These are phyloP conservation scores for Rhea pennata DNA, from an alignment of 2,113 vertebrate species.

Conservation along the genomic window DNA sequence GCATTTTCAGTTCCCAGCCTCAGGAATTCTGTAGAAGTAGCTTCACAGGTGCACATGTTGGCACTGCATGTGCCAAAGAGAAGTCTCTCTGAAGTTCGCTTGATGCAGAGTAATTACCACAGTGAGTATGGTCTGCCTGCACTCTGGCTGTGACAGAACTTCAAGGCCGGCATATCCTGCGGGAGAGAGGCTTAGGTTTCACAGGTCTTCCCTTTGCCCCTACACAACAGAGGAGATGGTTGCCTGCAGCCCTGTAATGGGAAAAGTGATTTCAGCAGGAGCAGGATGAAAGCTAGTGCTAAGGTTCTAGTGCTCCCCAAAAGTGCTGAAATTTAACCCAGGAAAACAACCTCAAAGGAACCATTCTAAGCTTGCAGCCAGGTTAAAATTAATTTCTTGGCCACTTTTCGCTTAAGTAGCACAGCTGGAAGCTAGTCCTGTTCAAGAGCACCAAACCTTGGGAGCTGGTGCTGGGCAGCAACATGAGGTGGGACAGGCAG, in stretches of 20 bases:
- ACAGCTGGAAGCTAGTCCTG: background rate
- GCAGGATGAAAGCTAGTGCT: background rate
- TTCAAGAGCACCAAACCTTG: background rate
- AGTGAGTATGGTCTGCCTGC: background rate
- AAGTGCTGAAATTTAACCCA: background rate
- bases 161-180: background rate
- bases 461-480: accelerated
- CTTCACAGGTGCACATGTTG: background rate
- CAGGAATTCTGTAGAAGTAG: background rate
- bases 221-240: background rate
- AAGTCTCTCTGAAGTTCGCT: background rate
- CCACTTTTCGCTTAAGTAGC: background rate
- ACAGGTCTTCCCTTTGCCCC: background rate
- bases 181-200: background rate
- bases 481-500: accelerated
- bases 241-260: background rate
- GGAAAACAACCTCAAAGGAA: background rate
- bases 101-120: background rate
- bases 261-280: background rate
- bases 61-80: background rate
- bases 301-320: background rate
- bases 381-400: background rate
- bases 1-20: background rate
- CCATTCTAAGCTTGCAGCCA: background rate
- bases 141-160: background rate